phyloP scores from a whole-genome alignment of 2,113 vertebrate species.

The Corythornis vintsioides region DNA sequence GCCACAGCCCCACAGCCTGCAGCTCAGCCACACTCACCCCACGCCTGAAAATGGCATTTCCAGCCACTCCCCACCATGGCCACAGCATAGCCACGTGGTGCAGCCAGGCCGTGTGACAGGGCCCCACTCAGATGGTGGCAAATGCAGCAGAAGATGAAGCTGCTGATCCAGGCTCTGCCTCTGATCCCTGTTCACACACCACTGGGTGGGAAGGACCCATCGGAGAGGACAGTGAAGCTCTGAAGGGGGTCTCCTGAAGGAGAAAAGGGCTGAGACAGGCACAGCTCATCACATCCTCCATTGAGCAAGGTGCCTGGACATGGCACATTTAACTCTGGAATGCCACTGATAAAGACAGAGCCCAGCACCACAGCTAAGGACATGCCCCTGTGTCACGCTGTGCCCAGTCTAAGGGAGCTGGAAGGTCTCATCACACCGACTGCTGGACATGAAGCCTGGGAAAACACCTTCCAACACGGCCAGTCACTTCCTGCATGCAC shows the following conservation, averaged over 20 bases:
- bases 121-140: background rate
- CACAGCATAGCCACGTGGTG: fast-evolving
- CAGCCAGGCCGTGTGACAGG: fast-evolving
- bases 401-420: background rate
- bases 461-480: background rate
- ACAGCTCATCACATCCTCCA: background rate
- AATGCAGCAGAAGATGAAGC: background rate
- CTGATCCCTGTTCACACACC: fast-evolving
- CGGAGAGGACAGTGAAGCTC: background rate
- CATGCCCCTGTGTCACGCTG: fast-evolving
- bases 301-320: background rate
- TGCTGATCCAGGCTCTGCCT: background rate
- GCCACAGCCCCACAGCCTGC: background rate
- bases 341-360: background rate
- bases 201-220: background rate
- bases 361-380: background rate
- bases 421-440: background rate
- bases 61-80: background rate
- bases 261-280: background rate
- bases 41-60: background rate
- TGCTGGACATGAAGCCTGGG: background rate
- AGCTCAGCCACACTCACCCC: fast-evolving
- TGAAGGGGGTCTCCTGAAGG: background rate
- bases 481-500: background rate
- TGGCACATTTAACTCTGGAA: background rate